Evolutionary conservation across 2,888 invertebrate genomes (phyloP), one percentile per base, ranked within the genome.

Genomic region (Plutella xylostella): DNA sequence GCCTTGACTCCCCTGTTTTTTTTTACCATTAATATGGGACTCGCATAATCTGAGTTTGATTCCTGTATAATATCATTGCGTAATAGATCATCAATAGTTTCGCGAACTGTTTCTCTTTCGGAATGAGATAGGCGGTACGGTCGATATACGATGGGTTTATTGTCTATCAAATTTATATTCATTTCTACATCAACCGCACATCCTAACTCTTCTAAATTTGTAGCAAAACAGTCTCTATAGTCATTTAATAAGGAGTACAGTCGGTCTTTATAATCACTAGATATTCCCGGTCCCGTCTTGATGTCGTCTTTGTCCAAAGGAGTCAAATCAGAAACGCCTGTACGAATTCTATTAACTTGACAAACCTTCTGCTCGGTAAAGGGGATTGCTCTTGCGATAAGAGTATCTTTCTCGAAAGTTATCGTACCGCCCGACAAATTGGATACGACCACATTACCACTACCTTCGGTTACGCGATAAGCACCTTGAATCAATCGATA

Each of bases 1-100:
- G 42, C 11, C 56, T 47, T 38, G 30, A 53, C 53, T 1, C 55
- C 55, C 0, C 42, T 50, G 43, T 55, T 55, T 30, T 55, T 55
- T 17, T 37, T 48, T 0, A 56, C 52, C 34, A 56, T 39, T 18
- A 56, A 12, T 11, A 56, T 51, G 1, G 53, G 54, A 17, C 53
- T 54, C 4, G 56, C 50, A 38, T 52, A 55, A 7, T 47, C 45
- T 1, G 53, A 55, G 14, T 39, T 45, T 14, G 55, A 55, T 19
- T 53, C 51, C 20, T 48, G 47, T 4, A 57, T 49, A 4, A 55
- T 54, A 14, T 49, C 47, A 37, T 51, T 51, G 11, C 48, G 30
- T 9, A 50, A 12, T 9, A 55, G 33, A n/a, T 57, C 55, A 3
- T 47, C 30, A 9, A 57, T 35, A 9, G 51, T 53, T 6, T 48